phyloP scores from a whole-genome alignment of 2,888 invertebrate species.

The Onchidella celtica region DNA sequence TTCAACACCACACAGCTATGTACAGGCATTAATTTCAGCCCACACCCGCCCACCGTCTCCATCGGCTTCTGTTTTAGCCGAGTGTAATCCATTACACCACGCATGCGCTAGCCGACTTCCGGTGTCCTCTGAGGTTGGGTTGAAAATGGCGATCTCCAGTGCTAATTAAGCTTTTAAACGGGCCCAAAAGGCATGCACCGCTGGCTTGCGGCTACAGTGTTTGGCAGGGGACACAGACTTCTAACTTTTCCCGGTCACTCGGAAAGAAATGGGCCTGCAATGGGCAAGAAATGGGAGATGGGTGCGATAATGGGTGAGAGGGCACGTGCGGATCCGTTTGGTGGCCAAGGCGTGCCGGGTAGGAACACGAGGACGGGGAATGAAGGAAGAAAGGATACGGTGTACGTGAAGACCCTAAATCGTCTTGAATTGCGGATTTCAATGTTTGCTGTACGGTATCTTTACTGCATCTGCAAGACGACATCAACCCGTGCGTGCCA shows the following conservation, averaged over 20 bases:
- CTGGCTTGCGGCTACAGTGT: conserved; percentile 39
- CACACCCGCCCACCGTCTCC: neutral
- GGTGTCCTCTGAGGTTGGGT: conserved; percentile 24
- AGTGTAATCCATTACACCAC: conserved; percentile 43
- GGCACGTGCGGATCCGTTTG: conserved; percentile 27
- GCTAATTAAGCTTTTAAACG: conserved; percentile 47
- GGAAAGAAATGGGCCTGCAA: conserved; percentile 22
- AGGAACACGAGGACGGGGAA: neutral
- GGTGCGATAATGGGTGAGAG: conserved; percentile 41
- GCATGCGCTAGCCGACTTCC: conserved; percentile 43
- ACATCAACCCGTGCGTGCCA: no score
- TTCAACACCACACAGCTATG: neutral
- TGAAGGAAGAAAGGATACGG: neutral
- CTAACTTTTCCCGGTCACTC: conserved; percentile 16
- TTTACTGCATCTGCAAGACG: neutral
- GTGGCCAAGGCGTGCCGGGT: neutral
- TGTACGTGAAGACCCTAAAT: conserved; percentile 20
- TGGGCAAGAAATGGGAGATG: conserved; percentile 47
- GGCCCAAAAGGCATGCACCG: conserved; percentile 40
- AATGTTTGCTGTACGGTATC: conserved; percentile 4
- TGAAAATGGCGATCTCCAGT: conserved; percentile 34
- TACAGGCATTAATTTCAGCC: conserved; percentile 12
- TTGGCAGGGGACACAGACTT: conserved; percentile 16
- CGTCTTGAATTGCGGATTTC: conserved; percentile 16
- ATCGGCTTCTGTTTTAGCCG: conserved; percentile 11